phyloP scores from a whole-genome alignment of 2,113 vertebrate genomes.

The Quiscalus mexicanus region DNA sequence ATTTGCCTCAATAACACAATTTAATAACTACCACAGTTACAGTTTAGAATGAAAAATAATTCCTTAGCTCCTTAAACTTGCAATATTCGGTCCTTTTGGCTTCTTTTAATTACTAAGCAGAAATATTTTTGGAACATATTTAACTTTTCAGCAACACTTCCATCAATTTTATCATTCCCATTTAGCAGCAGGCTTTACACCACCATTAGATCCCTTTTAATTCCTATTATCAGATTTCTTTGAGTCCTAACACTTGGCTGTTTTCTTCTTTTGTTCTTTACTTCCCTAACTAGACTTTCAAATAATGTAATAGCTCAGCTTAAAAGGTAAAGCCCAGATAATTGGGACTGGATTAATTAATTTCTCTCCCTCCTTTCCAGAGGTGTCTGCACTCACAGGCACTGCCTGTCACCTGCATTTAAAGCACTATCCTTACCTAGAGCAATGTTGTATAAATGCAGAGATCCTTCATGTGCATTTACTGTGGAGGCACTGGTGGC shows the following conservation, averaged over 20 bases:
- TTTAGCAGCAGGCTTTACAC: not conserved
- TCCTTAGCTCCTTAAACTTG: conserved; percentile 28
- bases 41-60: conserved; percentile 36
- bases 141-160: not conserved
- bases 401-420: not conserved
- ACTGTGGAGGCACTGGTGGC: not conserved
- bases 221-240: conserved; percentile 12
- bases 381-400: not conserved
- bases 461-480: not conserved
- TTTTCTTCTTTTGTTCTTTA: not conserved
- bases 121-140: conserved; percentile 24
- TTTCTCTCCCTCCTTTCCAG: not conserved
- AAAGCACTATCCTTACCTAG: not conserved
- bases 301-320: not conserved
- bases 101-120: conserved; percentile 25
- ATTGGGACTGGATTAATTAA: conserved; percentile 11
- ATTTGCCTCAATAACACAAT: conserved; percentile 41
- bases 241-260: not conserved
- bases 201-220: not conserved
- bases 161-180: not conserved
- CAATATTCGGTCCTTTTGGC: not conserved
- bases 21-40: conserved; percentile 43
- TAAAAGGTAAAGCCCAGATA: conserved; percentile 7
- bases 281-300: not conserved
- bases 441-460: not conserved